Evolutionary conservation across 2,888 invertebrate species (phyloP).

Genomic region (Mythimna albipuncta): DNA sequence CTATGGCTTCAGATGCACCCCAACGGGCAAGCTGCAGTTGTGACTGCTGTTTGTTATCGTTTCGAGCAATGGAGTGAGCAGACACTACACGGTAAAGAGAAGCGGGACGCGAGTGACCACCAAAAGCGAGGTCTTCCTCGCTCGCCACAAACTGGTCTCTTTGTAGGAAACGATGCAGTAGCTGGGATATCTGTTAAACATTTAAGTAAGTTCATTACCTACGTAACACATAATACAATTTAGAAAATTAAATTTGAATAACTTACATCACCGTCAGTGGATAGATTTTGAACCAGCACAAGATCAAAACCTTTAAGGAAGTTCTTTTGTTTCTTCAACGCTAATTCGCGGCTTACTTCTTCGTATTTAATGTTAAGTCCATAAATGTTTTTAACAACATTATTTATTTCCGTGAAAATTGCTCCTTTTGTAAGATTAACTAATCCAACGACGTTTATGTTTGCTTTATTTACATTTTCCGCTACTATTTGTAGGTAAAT

Average conservation of each 20-base stretch:
- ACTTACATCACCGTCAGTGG: conserved; percentile 58
- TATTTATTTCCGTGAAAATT: conserved; percentile 54
- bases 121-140: conserved; percentile 39
- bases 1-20: conserved; percentile 28
- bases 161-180: conserved; percentile 46
- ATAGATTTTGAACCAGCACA: conserved; percentile 61
- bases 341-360: conserved; percentile 31
- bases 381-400: conserved; percentile 32
- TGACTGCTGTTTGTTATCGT: conserved; percentile 34
- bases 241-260: background rate
- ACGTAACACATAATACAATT: background rate
- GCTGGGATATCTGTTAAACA: conserved; percentile 48
- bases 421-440: conserved; percentile 13
- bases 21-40: conserved; percentile 61
- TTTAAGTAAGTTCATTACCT: background rate
- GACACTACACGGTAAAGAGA: conserved; percentile 56
- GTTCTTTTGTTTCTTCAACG: conserved; percentile 19
- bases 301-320: conserved; percentile 51
- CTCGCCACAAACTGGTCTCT: conserved; percentile 57
- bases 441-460: conserved; percentile 60
- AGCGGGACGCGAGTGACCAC: conserved; percentile 12
- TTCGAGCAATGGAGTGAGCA: conserved; percentile 17
- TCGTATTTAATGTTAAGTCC: conserved; percentile 54
- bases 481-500: conserved; percentile 67
- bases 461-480: conserved; percentile 65